These are phyloP conservation scores for Rugalucina vietnamica DNA, from an alignment of 2,888 invertebrate genomes.

Conservation along the genomic window DNA sequence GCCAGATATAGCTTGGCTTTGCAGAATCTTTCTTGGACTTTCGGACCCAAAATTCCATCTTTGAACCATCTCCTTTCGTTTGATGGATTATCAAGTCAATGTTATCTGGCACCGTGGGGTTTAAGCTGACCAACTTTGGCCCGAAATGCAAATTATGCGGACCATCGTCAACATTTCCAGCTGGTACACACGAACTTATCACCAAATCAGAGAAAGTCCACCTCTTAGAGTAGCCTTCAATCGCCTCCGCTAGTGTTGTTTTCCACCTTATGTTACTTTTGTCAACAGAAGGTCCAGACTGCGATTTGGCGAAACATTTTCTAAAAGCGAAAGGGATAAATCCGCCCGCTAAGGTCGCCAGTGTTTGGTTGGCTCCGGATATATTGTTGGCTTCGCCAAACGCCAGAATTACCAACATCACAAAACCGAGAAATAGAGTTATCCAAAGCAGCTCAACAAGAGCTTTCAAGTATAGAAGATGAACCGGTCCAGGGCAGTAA, in stretches of 20 bases:
- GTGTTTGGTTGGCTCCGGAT: constrained; percentile 10
- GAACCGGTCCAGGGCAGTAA: constrained; percentile 5
- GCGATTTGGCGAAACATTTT: constrained; percentile 8
- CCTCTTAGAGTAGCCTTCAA: neutral
- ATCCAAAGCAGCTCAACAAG: neutral
- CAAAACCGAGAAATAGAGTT: constrained; percentile 14
- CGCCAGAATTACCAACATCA: constrained; percentile 8
- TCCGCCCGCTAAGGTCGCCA: constrained; percentile 19
- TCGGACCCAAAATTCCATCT: neutral
- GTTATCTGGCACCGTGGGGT: neutral
- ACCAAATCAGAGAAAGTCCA: neutral
- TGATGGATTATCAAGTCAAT: neutral
- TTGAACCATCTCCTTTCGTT: neutral
- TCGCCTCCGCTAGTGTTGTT: neutral
- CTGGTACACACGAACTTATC: neutral
- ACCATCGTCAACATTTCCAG: too few relatives aligned
- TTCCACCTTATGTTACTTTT: neutral
- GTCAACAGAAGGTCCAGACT: neutral
- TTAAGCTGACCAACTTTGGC: neutral
- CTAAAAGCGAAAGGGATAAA: constrained; percentile 16
- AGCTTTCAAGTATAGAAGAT: constrained; percentile 1
- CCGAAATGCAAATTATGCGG: neutral
- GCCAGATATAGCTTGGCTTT: neutral
- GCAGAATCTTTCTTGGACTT: neutral
- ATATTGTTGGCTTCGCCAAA: neutral